A percentile compares a stretch with the other conserved stretches of the same genome.
phyloP scores from a whole-genome alignment of 2,113 vertebrate genomes.

The Cyprichromis sp. region DNA sequence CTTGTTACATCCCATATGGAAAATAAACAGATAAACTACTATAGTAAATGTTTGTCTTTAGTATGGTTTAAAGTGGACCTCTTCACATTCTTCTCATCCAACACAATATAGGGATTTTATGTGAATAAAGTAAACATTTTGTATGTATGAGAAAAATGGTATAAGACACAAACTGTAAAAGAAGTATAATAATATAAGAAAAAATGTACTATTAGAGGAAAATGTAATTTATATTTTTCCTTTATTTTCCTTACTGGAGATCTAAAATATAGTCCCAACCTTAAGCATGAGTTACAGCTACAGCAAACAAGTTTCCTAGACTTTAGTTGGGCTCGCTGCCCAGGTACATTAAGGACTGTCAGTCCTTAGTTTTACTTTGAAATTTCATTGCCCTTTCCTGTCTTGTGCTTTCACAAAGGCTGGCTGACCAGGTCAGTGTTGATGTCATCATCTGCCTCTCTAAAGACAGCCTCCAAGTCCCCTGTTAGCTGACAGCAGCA shows the following conservation, averaged over 20 bases:
- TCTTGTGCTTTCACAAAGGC: neutral
- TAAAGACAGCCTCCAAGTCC: neutral
- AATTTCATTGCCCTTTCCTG: neutral
- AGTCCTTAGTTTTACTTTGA: neutral
- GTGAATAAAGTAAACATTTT: neutral
- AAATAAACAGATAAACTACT: neutral
- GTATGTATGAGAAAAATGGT: neutral
- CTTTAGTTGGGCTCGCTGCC: neutral
- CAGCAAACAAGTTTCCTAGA: neutral
- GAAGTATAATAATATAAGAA: neutral
- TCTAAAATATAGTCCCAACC: neutral
- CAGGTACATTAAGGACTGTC: neutral
- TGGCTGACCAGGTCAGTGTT: neutral
- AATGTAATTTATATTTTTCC: neutral
- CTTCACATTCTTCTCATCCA: neutral
- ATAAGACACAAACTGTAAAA: neutral
- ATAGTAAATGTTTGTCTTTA: fast-evolving
- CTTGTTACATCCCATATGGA: neutral
- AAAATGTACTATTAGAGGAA: neutral
- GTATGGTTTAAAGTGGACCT: neutral
- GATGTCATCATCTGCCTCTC: neutral
- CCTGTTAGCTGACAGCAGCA: neutral
- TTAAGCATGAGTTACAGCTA: neutral
- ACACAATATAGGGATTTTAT: neutral
- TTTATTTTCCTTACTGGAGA: neutral